Evolutionary conservation across 2,888 invertebrate species (phyloP).

Genomic region (Lithophane socia): DNA sequence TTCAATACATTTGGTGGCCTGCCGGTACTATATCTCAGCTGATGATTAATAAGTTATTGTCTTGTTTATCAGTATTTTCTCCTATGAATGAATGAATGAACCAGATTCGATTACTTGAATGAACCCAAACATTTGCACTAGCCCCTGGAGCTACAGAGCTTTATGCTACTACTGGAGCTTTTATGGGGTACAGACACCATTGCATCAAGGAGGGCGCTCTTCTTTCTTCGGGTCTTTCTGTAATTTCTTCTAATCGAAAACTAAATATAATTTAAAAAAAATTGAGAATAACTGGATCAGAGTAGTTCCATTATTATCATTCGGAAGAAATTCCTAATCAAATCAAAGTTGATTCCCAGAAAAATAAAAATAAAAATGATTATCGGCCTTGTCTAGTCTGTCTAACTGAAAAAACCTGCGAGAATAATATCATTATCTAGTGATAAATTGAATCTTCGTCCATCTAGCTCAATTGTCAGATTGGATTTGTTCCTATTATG

Average conservation of each 20-base stretch:
- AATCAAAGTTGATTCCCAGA: constrained; percentile 5
- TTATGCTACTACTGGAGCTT: too few species aligned
- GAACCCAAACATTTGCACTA: too few species aligned
- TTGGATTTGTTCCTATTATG: constrained; percentile 24
- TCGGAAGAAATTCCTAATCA: not conserved
- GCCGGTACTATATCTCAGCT: not conserved
- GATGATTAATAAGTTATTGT: too few species aligned
- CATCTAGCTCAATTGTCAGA: not conserved
- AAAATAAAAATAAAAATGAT: not conserved
- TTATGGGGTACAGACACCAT: too few species aligned
- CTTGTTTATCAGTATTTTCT: too few species aligned
- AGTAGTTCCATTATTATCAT: not conserved
- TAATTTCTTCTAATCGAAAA: not conserved
- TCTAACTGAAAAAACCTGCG: not conserved
- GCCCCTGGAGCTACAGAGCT: too few species aligned
- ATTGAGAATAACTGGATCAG: not conserved
- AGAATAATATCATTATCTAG: constrained; percentile 11
- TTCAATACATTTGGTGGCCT: too few species aligned
- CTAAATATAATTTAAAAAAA: not conserved
- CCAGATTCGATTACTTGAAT: too few species aligned
- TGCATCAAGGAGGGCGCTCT: too few species aligned
- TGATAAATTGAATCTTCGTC: constrained; percentile 33
- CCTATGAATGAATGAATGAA: too few species aligned
- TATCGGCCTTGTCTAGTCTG: constrained; percentile 3
- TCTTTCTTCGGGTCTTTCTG: not conserved